phyloP scores from a whole-genome alignment of 2,797 vertebrate genomes.

The Liparis tanakae region DNA sequence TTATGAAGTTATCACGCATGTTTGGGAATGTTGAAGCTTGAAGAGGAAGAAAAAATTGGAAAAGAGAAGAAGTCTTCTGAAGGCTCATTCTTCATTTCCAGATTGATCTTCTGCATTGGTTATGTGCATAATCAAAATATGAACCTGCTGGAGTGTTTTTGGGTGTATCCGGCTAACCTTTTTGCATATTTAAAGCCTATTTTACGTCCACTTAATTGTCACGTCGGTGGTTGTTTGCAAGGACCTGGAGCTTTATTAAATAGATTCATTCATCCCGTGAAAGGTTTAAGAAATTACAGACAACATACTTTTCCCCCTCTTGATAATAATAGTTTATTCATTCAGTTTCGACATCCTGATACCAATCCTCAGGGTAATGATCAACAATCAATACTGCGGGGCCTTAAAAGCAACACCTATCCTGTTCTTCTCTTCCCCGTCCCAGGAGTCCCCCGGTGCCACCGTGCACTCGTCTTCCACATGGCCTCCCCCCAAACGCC shows the following conservation, averaged over 20 bases:
- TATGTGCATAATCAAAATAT: background rate
- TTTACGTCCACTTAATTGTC: background rate
- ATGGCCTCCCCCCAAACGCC: constrained; percentile 32
- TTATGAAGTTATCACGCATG: background rate
- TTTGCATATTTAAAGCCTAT: background rate
- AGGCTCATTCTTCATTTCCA: background rate
- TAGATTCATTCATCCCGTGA: background rate
- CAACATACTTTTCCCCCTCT: background rate
- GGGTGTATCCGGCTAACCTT: background rate
- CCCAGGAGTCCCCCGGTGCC: constrained; percentile 41
- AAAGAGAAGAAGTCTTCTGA: background rate
- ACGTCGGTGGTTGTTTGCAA: background rate
- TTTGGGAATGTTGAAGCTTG: background rate
- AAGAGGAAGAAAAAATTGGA: background rate
- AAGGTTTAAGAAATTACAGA: constrained; percentile 7
- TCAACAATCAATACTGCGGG: constrained; percentile 48
- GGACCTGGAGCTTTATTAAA: background rate
- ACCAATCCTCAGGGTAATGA: constrained; percentile 36
- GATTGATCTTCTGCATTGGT: background rate
- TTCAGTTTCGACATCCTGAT: constrained; percentile 25
- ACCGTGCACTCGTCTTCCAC: constrained; percentile 37
- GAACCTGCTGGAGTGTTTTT: background rate
- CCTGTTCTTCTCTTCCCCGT: constrained; percentile 21
- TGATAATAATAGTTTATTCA: background rate
- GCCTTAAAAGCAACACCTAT: constrained; percentile 33